Evolutionary conservation across 2,113 vertebrate species (phyloP).

Genomic region (Eulemur rufifrons): DNA sequence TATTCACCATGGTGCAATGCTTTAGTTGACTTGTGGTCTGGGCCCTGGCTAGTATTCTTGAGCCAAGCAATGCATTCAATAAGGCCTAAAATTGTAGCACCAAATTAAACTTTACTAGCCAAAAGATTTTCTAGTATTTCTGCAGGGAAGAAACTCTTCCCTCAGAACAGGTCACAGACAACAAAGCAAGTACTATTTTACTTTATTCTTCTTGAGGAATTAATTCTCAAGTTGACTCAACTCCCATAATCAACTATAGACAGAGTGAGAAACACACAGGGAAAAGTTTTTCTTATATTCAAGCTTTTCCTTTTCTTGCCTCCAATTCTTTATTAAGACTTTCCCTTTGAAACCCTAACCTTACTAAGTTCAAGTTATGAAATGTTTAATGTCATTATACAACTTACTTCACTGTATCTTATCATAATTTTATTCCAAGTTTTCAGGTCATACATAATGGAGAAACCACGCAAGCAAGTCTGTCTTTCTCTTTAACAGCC

Average conservation of each 20-base stretch:
- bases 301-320: background rate
- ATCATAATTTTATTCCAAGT: background rate
- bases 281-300: background rate
- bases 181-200: background rate
- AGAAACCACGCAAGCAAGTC: background rate
- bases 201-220: background rate
- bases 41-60: background rate
- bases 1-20: rapidly evolving
- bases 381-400: background rate
- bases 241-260: background rate
- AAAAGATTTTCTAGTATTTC: background rate
- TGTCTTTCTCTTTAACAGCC: background rate
- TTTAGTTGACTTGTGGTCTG: background rate
- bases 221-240: background rate
- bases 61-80: background rate
- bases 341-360: background rate
- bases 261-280: background rate
- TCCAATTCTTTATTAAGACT: background rate
- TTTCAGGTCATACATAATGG: background rate
- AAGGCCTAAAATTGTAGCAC: background rate
- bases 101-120: background rate
- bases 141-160: background rate
- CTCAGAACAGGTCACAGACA: background rate
- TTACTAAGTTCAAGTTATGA: background rate
- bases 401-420: background rate